These are phyloP conservation scores for Serrognathus titanus DNA, from an alignment of 2,888 invertebrate genomes.

Conservation along the genomic window DNA sequence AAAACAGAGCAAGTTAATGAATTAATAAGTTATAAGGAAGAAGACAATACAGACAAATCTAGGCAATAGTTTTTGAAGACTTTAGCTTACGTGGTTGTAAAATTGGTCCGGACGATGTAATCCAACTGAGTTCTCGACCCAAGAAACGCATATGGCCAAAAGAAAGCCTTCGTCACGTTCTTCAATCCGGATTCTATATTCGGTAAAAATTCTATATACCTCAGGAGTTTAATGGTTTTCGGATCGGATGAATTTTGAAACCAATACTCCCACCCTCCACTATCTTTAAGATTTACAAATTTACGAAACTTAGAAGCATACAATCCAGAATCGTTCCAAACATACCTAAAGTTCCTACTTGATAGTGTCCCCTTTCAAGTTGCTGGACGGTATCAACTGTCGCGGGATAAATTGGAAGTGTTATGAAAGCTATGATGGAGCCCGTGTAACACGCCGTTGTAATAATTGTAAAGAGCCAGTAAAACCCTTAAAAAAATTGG, in stretches of 20 bases:
- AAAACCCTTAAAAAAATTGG: conserved; percentile 56
- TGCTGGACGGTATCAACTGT: conserved; percentile 69
- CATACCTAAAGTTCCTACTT: conserved; percentile 68
- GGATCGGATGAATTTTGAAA: conserved; percentile 68
- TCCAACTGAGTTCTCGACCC: conserved; percentile 70
- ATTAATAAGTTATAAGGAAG: too few relatives aligned
- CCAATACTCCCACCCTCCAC: conserved; percentile 72
- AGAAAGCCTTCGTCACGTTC: conserved; percentile 71
- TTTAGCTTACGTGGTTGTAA: conserved; percentile 55
- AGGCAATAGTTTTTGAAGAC: too few relatives aligned
- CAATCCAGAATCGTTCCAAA: not conserved
- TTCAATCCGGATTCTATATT: conserved; percentile 65
- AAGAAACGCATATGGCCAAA: conserved; percentile 75
- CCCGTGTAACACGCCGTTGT: conserved; percentile 81
- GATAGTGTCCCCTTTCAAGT: conserved; percentile 63
- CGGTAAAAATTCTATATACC: conserved; percentile 65
- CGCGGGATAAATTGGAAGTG: conserved; percentile 70
- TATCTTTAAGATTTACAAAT: conserved; percentile 51
- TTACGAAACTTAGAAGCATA: not conserved
- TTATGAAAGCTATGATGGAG: conserved; percentile 81
- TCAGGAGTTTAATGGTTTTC: conserved; percentile 59
- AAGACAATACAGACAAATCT: too few relatives aligned
- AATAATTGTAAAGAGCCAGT: conserved; percentile 84
- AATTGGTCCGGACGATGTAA: conserved; percentile 70
- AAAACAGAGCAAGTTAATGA: conserved; percentile 12